Percentiles rank a stretch among this genome's conserved stretches.
Evolutionary conservation across 2,113 vertebrate species (phyloP).

Genomic region (Sakesphorus luctuosus): DNA sequence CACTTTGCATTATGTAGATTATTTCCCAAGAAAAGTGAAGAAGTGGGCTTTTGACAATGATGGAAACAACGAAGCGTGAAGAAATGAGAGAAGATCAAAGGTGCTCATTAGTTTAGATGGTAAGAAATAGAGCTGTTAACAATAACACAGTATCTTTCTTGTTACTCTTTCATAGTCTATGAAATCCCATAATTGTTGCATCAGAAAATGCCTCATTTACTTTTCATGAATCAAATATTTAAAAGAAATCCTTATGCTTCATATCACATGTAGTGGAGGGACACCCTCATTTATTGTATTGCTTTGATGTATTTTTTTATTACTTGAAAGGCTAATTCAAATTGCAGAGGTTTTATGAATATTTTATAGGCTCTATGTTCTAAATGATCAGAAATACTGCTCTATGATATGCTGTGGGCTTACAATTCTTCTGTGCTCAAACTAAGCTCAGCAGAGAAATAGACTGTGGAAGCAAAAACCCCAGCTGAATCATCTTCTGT

Average conservation of each 20-base stretch:
- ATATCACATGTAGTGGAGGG: background rate
- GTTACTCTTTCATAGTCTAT: background rate
- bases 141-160: background rate
- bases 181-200: background rate
- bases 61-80: background rate
- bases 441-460: background rate
- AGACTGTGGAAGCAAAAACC: background rate
- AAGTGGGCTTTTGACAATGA: slow-evolving; percentile 10
- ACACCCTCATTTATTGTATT: background rate
- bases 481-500: background rate
- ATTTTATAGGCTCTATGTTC: background rate
- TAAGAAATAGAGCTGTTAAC: background rate
- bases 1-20: slow-evolving; percentile 36
- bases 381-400: background rate
- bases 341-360: slow-evolving; percentile 28
- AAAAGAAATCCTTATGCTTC: slow-evolving; percentile 26
- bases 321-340: slow-evolving; percentile 39
- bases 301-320: slow-evolving; percentile 40
- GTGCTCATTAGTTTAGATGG: background rate
- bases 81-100: slow-evolving; percentile 24
- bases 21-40: background rate
- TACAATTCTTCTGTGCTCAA: background rate
- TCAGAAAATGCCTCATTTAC: slow-evolving; percentile 18
- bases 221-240: slow-evolving; percentile 42
- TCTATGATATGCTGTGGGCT: background rate